Conservation (phyloP, 2,888 invertebrate species). For the Pseudoips prasinana region DNA sequence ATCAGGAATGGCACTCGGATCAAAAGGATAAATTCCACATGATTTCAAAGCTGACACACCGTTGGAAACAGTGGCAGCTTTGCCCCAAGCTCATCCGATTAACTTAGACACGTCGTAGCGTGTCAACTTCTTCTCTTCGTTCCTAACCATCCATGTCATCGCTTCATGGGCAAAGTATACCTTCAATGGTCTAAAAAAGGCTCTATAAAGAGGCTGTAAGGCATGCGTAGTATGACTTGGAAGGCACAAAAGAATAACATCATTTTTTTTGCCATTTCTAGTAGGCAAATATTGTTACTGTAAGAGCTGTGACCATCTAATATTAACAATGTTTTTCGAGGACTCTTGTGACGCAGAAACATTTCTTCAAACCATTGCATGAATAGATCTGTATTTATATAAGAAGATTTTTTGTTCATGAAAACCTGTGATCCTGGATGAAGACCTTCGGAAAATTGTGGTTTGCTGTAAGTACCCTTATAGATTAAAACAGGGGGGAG, state of each 20-base stretch:
- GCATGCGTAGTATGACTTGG: constrained; percentile 6
- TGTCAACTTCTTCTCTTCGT: too few species aligned
- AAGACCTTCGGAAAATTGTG: constrained; percentile 8
- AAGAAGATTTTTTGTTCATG: constrained; percentile 7
- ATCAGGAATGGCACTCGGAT: too few species aligned
- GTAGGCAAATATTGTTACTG: constrained; percentile 1
- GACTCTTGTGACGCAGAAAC: not conserved
- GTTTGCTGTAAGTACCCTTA: constrained; percentile 8
- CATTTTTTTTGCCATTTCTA: constrained; percentile 3
- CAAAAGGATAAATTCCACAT: too few species aligned
- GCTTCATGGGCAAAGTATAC: too few species aligned
- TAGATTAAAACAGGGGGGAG: constrained; percentile 11
- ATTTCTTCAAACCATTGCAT: constrained; percentile 2
- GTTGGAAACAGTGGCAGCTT: too few species aligned
- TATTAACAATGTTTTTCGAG: constrained; percentile 2
- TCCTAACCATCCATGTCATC: too few species aligned
- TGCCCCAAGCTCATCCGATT: too few species aligned
- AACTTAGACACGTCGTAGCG: too few species aligned
- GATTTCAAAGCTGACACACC: too few species aligned
- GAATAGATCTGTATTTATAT: constrained; percentile 4
- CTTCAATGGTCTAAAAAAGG: constrained; percentile 5
- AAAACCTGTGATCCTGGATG: constrained; percentile 2
- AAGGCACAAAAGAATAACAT: constrained; percentile 3
- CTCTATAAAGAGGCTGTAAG: constrained; percentile 3
- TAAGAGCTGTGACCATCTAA: constrained; percentile 6